phyloP scores from a whole-genome alignment of 2,797 vertebrate genomes.

The Manis pentadactyla region DNA sequence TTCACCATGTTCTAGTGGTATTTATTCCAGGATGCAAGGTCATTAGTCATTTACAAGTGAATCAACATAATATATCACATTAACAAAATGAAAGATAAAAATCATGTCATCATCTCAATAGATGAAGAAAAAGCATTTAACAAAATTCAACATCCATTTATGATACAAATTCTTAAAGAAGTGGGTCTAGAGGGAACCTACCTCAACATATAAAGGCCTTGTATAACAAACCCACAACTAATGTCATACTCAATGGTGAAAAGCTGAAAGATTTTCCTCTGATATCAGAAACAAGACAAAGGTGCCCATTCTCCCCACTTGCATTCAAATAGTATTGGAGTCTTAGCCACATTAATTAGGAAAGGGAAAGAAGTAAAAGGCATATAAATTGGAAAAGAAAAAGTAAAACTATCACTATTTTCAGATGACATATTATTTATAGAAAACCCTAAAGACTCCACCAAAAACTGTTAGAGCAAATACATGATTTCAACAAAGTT shows the following conservation, averaged over 20 bases:
- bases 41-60: neutral
- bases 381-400: neutral
- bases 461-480: neutral
- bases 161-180: neutral
- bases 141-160: neutral
- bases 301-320: neutral
- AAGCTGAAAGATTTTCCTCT: neutral
- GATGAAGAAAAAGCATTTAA: neutral
- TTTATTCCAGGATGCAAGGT: neutral
- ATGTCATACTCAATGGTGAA: neutral
- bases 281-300: neutral
- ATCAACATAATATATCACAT: neutral
- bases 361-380: neutral
- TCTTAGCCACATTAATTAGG: neutral
- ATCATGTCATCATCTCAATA: neutral
- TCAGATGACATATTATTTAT: too few relatives aligned
- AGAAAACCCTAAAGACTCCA: neutral
- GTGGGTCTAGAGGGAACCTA: neutral
- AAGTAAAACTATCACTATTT: neutral
- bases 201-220: neutral
- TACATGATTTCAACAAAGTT: neutral
- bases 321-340: neutral
- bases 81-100: neutral
- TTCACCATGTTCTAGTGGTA: neutral
- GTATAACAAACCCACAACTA: neutral